Conservation (phyloP, 2,888 invertebrate genomes). For the Brachypterus glaber region DNA sequence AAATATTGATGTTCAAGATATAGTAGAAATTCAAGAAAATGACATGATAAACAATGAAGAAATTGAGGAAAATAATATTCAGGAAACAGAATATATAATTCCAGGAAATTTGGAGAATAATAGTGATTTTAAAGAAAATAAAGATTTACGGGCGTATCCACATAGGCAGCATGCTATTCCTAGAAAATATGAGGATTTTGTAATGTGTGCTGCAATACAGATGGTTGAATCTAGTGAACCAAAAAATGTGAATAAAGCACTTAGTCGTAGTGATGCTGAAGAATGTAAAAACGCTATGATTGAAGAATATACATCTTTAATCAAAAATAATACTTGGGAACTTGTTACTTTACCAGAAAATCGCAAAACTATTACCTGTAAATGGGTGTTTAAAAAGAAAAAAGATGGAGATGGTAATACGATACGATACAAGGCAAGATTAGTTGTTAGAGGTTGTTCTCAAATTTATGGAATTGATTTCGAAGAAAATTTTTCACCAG, state of each 20-base stretch:
- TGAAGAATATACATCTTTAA: slow-evolving; percentile 3
- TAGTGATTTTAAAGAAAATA: too few relatives aligned
- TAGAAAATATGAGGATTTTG: background rate
- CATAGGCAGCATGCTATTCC: background rate
- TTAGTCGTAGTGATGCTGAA: slow-evolving; percentile 3
- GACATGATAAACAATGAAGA: too few relatives aligned
- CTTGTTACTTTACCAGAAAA: slow-evolving; percentile 7
- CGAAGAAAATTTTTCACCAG: slow-evolving; percentile 12
- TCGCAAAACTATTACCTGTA: slow-evolving; percentile 6
- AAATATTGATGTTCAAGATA: too few relatives aligned
- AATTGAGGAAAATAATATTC: too few relatives aligned
- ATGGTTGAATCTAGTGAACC: background rate
- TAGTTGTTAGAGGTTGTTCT: slow-evolving; percentile 9
- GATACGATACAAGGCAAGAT: slow-evolving; percentile 11
- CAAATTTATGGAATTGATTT: slow-evolving; percentile 10
- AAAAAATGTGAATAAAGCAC: background rate
- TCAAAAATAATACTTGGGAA: slow-evolving; percentile 10
- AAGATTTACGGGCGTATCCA: background rate
- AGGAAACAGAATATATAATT: too few relatives aligned
- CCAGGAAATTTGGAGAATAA: too few relatives aligned
- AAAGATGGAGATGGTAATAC: slow-evolving; percentile 6
- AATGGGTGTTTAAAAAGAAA: slow-evolving; percentile 13
- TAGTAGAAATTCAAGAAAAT: too few relatives aligned
- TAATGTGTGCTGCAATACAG: slow-evolving; percentile 1
- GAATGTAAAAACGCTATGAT: slow-evolving; percentile 4